Conservation (phyloP, 2,888 invertebrate species). For the Patella pellucida region DNA sequence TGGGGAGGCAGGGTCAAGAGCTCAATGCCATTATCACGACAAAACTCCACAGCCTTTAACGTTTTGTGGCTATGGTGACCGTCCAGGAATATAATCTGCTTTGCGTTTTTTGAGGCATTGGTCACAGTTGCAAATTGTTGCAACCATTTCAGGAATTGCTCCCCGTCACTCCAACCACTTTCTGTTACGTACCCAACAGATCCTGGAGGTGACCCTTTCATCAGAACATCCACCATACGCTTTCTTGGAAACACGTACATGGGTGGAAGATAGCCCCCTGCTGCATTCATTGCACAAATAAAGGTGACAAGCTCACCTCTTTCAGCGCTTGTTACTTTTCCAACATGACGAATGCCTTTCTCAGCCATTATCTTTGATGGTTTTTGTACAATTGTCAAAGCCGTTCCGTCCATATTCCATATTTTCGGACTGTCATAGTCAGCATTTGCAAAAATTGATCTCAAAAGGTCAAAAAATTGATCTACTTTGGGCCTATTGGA, state of each 20-base stretch:
- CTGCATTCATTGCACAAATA: constrained; percentile 39
- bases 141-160: constrained; percentile 54
- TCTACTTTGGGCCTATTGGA: constrained; percentile 12
- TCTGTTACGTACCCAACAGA: constrained; percentile 52
- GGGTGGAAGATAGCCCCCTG: constrained; percentile 44
- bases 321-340: constrained; percentile 27
- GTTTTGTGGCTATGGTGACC: constrained; percentile 62
- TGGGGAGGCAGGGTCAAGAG: constrained; percentile 66
- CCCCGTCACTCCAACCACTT: constrained; percentile 56
- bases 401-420: constrained; percentile 24
- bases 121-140: constrained; percentile 64
- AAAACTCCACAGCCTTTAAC: constrained; percentile 54
- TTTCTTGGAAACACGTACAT: constrained; percentile 55
- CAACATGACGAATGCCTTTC: constrained; percentile 13
- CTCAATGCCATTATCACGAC: constrained; percentile 58
- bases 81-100: constrained; percentile 64
- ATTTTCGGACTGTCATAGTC: constrained; percentile 14
- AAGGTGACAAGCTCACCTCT: constrained; percentile 32
- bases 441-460: background rate
- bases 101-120: constrained; percentile 46
- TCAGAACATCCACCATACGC: constrained; percentile 53
- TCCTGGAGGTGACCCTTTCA: constrained; percentile 58
- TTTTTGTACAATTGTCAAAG: constrained; percentile 22
- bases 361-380: constrained; percentile 19
- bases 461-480: background rate